Base-by-base conservation (phyloP, 2,888 invertebrate genomes). In the Apodemia duryi region DNA sequence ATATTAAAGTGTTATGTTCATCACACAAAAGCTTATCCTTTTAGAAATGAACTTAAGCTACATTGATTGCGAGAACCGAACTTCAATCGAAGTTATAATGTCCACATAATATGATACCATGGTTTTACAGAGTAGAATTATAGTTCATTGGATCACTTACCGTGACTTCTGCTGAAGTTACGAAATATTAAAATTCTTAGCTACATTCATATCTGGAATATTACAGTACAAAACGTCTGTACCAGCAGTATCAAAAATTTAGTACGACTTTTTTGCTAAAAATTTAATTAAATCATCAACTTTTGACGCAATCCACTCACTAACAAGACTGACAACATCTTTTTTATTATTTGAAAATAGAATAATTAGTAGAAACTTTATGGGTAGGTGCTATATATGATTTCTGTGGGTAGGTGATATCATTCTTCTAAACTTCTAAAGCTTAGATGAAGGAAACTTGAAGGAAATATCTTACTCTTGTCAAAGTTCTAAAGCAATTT, bases 251-350 rank as follows among this genome's bases (percentile, higher is more conserved):
- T 46, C 10, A 13, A 13, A 46, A 46, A 13, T 46, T 46, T 46
- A 4, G 13, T 13, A 46, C 4, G 13, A 46, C 13, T 13, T 43
- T 49, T n/a, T 49, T 49, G 49, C 49, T 49, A 4, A n/a, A 49
- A 49, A n/a, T 49, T 49, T 49, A 49, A 49, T 49, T n/a, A 49
- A 43, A 43, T 43, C n/a, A 49, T 49, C 49, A 49, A 49, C n/a
- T 49, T 49, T 49, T 49, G 49, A 49, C 49, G 49, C n/a, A 49
- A 49, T 49, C 6, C n/a, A n/a, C 10, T 46, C 46, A 13, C 13
- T 46, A n/a, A n/a, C 1, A 49, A 49, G 49, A 49, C 49, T 49
- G 49, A 49, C 49, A 49, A n/a, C 49, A 49, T n/a, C 13, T 49
- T n/a, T 49, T 49, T 49, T n/a, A 49, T 49, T 6, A 49, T 49